A percentile compares a stretch with the other conserved stretches of the same genome.
Conservation (phyloP, 2,797 vertebrate genomes). For the Tenualosa ilisha region DNA sequence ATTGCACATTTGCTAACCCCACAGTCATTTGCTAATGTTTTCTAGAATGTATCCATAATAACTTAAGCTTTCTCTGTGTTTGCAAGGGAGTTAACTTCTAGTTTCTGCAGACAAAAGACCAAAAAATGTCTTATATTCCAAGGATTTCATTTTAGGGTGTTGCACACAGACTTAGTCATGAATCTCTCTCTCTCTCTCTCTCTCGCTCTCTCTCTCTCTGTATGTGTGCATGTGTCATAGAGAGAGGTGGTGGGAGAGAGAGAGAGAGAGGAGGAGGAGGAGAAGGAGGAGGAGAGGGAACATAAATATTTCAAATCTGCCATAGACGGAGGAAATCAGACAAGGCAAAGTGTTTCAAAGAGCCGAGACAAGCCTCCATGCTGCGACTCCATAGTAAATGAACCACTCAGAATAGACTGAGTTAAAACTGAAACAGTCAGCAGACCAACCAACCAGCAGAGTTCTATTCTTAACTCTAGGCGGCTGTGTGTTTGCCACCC, state of each 20-base stretch:
- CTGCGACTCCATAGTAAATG: neutral
- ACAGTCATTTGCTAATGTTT: neutral
- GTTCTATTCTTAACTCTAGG: neutral
- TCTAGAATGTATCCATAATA: neutral
- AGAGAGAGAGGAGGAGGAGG: neutral
- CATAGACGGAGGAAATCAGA: slow-evolving; percentile 35
- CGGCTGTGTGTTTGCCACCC: neutral
- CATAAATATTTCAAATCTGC: slow-evolving; percentile 48
- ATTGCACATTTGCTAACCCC: neutral
- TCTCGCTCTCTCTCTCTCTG: slow-evolving; percentile 16
- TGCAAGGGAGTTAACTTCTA: neutral
- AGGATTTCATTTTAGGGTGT: neutral
- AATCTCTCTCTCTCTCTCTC: neutral
- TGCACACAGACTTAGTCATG: neutral
- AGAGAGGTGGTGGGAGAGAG: too few species aligned
- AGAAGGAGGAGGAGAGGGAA: neutral
- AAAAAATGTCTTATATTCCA: neutral
- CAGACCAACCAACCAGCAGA: slow-evolving; percentile 1
- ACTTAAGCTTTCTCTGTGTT: neutral
- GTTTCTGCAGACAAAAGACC: slow-evolving; percentile 39
- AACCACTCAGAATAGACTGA: neutral
- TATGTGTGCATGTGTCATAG: slow-evolving; percentile 36
- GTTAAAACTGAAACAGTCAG: slow-evolving; percentile 7
- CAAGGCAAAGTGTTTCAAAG: slow-evolving; percentile 30
- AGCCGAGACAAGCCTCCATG: slow-evolving; percentile 32